Evolutionary conservation across 2,888 invertebrate species (phyloP), one percentile per base, ranked within the genome.

Genomic region (Drosophila atripex): DNA sequence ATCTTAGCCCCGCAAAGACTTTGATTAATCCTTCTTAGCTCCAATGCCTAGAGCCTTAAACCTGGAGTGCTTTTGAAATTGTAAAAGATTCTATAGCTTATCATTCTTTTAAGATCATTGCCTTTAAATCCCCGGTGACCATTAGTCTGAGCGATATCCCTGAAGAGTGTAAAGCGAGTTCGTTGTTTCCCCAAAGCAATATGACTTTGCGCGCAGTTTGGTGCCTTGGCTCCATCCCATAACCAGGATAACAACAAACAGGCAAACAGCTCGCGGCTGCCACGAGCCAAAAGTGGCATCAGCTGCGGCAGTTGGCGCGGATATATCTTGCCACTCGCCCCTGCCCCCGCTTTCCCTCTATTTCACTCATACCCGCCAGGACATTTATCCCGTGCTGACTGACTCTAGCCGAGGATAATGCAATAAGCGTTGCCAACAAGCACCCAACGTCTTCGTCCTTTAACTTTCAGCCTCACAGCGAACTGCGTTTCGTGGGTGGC

Each of bases 381-480:
- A 45, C 28, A 41, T 57, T 72, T 69, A 65, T 63, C 64, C 66
- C 58, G 76, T 64, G 65, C 77, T 79, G 68, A 58, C 73, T 72
- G 73, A 55, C 63, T 83, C 77, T 55, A 53, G 65, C 64, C 50
- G 74, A 64, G 87, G 77, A 78, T 85, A 85, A 85, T 85, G 88
- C 88, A 85, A 85, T 85, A 85, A 85, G 84, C 84, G 83, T 80
- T 80, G 88, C 80, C 87, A 85, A 84, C 87, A 70, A 76, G 72
- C 75, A 65, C 78, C 69, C 71, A 75, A 73, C 71, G 76, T 74
- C 69, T 70, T 60, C 59, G 58, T 65, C 64, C 55, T 52, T 77
- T 54, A 78, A 84, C 78, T 73, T 83, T 74, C 64, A 71, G 78
- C 75, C 86, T 39, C 68, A 72, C 68, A 63, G 61, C 76, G 73